A percentile compares a stretch with the other conserved stretches of the same genome.
Evolutionary conservation across 2,888 invertebrate genomes (phyloP).

Genomic region (Strigamia maritima): DNA sequence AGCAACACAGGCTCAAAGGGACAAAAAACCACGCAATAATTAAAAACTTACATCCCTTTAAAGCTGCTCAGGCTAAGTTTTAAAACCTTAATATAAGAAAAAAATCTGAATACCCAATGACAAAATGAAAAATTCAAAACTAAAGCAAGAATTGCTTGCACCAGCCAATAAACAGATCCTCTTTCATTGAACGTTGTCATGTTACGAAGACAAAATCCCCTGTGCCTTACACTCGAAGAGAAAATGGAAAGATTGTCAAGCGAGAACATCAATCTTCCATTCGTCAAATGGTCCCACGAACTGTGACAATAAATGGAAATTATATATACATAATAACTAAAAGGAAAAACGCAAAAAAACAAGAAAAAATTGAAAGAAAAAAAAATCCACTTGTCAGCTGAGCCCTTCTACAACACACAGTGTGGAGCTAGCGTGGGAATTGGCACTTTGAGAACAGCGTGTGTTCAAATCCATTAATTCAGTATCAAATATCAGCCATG

Average conservation of each 20-base stretch:
- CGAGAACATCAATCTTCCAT: background rate
- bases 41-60: no score
- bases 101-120: background rate
- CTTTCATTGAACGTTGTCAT: background rate
- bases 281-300: background rate
- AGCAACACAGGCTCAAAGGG: no score
- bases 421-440: background rate
- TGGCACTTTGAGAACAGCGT: background rate
- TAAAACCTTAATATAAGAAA: no score
- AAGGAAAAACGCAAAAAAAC: no score
- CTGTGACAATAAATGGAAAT: background rate
- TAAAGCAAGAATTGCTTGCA: background rate
- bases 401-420: background rate
- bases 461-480: constrained; percentile 4
- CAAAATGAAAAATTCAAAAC: background rate
- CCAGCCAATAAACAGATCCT: background rate
- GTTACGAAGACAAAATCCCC: background rate
- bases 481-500: background rate
- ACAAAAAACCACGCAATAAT: no score
- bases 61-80: no score
- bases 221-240: background rate
- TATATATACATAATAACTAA: background rate
- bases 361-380: background rate
- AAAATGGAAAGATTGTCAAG: background rate
- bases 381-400: background rate